A percentile compares a stretch with the other conserved stretches of the same genome.
These are phyloP conservation scores for Tenrec ecaudatus DNA, from an alignment of 2,113 vertebrate species.

Conservation along the genomic window DNA sequence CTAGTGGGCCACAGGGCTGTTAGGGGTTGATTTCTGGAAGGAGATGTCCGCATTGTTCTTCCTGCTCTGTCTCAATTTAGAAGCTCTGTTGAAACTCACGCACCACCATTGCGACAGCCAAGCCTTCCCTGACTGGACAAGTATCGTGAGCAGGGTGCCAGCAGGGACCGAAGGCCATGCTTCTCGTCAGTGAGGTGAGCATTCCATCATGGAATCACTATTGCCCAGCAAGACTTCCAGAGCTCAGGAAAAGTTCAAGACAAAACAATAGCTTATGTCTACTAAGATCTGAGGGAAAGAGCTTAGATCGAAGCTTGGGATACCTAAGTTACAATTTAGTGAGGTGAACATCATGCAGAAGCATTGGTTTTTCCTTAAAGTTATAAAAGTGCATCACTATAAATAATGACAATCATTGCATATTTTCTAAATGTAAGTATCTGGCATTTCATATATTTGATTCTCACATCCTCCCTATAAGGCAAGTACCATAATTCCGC, in stretches of 20 bases:
- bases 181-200: background rate
- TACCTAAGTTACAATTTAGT: slow-evolving; percentile 2
- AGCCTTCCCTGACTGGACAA: background rate
- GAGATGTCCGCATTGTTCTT: background rate
- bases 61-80: background rate
- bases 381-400: background rate
- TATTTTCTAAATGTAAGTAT: too few relatives aligned
- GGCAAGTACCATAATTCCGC: background rate
- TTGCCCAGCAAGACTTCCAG: background rate
- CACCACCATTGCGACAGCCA: background rate
- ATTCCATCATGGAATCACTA: background rate
- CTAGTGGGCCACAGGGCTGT: background rate
- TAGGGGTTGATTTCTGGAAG: background rate
- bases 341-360: background rate
- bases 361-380: background rate
- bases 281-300: background rate
- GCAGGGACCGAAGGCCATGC: background rate
- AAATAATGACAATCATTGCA: too few relatives aligned
- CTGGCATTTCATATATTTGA: background rate
- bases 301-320: background rate
- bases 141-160: background rate
- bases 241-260: slow-evolving; percentile 6
- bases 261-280: background rate
- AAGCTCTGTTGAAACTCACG: background rate
- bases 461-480: background rate